Evolutionary conservation across 64 coral and sea anemone genomes (phyloP), one percentile per base, ranked within the genome.

Genomic region (Montipora efflorescens): DNA sequence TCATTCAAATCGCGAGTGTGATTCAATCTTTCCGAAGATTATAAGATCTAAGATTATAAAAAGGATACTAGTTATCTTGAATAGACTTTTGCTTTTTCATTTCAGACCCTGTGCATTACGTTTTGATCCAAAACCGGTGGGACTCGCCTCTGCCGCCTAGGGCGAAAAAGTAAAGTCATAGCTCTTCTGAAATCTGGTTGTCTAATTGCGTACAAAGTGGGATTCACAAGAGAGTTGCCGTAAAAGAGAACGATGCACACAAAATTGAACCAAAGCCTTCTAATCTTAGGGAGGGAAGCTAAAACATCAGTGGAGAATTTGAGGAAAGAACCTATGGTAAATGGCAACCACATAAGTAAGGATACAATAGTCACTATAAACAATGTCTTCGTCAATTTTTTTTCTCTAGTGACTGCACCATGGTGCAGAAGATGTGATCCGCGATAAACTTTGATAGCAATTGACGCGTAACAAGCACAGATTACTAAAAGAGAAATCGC

Each of bases 141-240:
- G 28, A 25, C 28, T 28, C 28, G 28, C 76, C 46, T 47, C 20
- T 25, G 78, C 1, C 16, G n/a, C 21, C 78, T 48, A 19, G 1
- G 19, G 15, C 50, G 18, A 20, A 53, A 53, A 5, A 80, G n/a
- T 7, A n/a, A 5, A 57, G 12, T 9, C 16, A 57, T 4, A 55
- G 48, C 50, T 80, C 78, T 80, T 57, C n/a, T 80, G n/a, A 80
- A 80, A 5, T 57, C 78, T 80, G 78, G 78, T 11, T 53, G 51
- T 80, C 78, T 48, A 21, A 53, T 10, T 2, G n/a, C 18, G 11
- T 80, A 80, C 23, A 80, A 9, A 18, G 55, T 58, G 0, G 50
- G 78, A 80, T 80, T 80, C 1, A 80, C 16, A 55, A 80, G 48
- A 1, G 78, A 80, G 48, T 80, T 80, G 20, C 18, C 19, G 55